These are phyloP conservation scores for Anguilla marmorata DNA, from an alignment of 2,797 vertebrate species.

Conservation along the genomic window DNA sequence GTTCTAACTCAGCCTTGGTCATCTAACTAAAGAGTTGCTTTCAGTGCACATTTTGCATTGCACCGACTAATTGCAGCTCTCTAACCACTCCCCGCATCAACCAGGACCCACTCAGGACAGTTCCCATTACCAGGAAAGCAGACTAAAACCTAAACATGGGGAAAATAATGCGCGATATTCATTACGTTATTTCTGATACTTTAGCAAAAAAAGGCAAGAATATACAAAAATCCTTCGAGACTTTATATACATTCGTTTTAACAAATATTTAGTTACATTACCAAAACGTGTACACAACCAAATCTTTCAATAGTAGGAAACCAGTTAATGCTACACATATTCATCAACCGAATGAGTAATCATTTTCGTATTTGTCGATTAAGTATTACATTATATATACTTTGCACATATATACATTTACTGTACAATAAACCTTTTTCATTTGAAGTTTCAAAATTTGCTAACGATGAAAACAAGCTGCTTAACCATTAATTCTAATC, in stretches of 20 bases:
- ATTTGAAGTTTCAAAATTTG: neutral
- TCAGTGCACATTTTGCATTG: conserved; percentile 54
- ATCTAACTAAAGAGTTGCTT: conserved; percentile 38
- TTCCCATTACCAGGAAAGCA: conserved; percentile 42
- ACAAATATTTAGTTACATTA: conserved; percentile 11
- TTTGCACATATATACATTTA: conserved; percentile 12
- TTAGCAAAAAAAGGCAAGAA: neutral
- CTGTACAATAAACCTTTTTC: conserved; percentile 3
- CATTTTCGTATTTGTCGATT: neutral
- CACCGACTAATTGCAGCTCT: conserved; percentile 55
- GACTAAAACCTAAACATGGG: too few relatives aligned
- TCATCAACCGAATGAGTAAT: neutral
- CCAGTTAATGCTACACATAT: neutral
- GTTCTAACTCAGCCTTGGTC: neutral
- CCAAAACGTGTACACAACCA: neutral
- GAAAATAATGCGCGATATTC: too few relatives aligned
- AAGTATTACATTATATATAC: neutral
- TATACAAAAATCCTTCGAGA: neutral
- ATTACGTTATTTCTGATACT: neutral
- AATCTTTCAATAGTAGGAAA: neutral
- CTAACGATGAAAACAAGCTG: neutral
- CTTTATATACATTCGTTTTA: conserved; percentile 7
- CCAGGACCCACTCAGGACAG: neutral
- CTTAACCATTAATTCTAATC: neutral
- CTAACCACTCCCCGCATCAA: conserved; percentile 42